Conservation (phyloP, 1,140 invertebrate genomes). For the Hydropsyche tenuis region DNA sequence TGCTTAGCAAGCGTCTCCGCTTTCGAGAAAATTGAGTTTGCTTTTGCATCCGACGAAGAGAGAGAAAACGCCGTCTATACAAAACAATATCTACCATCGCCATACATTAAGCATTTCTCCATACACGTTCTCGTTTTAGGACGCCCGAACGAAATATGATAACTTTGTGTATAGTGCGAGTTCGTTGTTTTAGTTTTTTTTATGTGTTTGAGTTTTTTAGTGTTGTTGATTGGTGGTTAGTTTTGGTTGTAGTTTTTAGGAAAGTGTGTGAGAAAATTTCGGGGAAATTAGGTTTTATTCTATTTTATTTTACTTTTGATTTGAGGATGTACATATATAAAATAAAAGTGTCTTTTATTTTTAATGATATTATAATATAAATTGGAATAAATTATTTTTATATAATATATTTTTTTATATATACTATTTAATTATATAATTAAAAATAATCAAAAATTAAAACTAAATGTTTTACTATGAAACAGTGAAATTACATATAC, state of each 20-base stretch:
- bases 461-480: too few species aligned
- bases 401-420: too few species aligned
- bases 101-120: slow-evolving; percentile 39
- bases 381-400: not conserved
- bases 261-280: too few species aligned
- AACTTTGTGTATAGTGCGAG: slow-evolving; percentile 9
- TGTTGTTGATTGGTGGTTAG: too few species aligned
- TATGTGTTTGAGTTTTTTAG: too few species aligned
- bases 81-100: slow-evolving; percentile 24
- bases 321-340: too few species aligned
- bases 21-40: slow-evolving; percentile 46
- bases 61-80: slow-evolving; percentile 35
- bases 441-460: not conserved
- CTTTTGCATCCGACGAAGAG: slow-evolving; percentile 43
- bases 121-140: slow-evolving; percentile 20
- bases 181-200: not conserved
- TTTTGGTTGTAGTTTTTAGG: too few species aligned
- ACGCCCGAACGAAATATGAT: not conserved
- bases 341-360: too few species aligned
- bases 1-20: slow-evolving; percentile 40
- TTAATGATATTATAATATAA: slow-evolving; percentile 1
- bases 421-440: too few species aligned
- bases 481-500: too few species aligned
- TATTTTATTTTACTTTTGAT: too few species aligned
- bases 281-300: too few species aligned